Evolutionary conservation across 1,140 invertebrate species (phyloP), one percentile per base, ranked within the genome.

Genomic region (Drosophila bipectinata): DNA sequence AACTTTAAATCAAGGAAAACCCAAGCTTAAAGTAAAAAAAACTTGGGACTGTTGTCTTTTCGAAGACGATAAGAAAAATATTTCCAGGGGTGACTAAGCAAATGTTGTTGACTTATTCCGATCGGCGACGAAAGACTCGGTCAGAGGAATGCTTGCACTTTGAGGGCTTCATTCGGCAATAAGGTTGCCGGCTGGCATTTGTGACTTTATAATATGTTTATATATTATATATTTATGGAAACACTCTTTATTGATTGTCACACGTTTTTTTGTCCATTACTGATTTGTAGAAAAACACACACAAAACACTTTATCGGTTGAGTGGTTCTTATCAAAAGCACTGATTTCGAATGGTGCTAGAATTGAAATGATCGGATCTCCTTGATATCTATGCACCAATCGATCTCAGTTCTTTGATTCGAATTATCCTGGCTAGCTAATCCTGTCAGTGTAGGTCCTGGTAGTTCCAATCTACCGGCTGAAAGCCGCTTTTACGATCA

Each of bases 271-370:
- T 37, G 24, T 56, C 28, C 4, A 2, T 26, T 18, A 7, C 21
- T 54, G 12, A 24, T 1, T 15, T 14, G 39, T 48, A 54, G 26
- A 34, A 21, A 34, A 10, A 37, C n/a, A 10, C 21, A 51, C 37
- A 34, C 4, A 45, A 4, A 45, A 53, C 60, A 52, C 56, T 37
- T 44, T 7, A n/a, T 12, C n/a, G 53, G 79, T 37, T 88, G 83
- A 83, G 67, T 56, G 72, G 55, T 88, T 88, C 83, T 74, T 77
- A 88, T 88, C 77, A 79, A 88, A 88, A 88, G 83, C 83, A 88
- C 83, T 88, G 83, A 88, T 88, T 88, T 88, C 83, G 83, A 88
- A 88, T 88, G 83, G 83, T 88, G 83, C 83, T 88, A 88, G 83
- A 88, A 69, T 87, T 87, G 41, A 66, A 64, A 45, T 67, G 15